Conservation (phyloP, 2,888 invertebrate species). For the Theretra japonica region DNA sequence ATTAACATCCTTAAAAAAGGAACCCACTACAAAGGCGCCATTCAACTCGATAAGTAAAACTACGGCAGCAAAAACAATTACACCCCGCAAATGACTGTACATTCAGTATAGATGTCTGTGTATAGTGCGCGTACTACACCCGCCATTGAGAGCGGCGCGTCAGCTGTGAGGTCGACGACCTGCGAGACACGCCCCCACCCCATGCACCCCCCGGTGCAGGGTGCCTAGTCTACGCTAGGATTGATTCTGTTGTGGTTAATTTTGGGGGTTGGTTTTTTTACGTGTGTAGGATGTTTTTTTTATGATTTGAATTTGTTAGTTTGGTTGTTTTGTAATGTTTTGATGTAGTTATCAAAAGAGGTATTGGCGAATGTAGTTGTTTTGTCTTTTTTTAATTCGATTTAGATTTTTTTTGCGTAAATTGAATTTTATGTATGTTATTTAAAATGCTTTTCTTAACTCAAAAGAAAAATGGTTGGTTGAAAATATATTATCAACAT, state of each 20-base stretch:
- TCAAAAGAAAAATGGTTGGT: too few species aligned
- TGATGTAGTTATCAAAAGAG: too few species aligned
- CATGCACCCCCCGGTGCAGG: slow-evolving; percentile 34
- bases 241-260: slow-evolving; percentile 21
- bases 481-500: too few species aligned
- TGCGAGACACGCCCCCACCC: slow-evolving; percentile 51
- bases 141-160: slow-evolving; percentile 66
- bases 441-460: too few species aligned
- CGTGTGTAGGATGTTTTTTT: not conserved
- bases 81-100: slow-evolving; percentile 37
- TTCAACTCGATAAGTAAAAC: slow-evolving; percentile 25
- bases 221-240: slow-evolving; percentile 13
- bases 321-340: too few species aligned
- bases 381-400: too few species aligned
- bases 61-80: slow-evolving; percentile 33
- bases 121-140: slow-evolving; percentile 56
- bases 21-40: slow-evolving; percentile 4
- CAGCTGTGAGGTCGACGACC: slow-evolving; percentile 75
- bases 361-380: too few species aligned
- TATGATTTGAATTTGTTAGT: not conserved
- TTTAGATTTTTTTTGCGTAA: too few species aligned
- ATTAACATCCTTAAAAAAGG: too few species aligned
- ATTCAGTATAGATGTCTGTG: too few species aligned
- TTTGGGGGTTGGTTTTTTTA: slow-evolving; percentile 11
- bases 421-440: too few species aligned